These are phyloP conservation scores for Listronotus oregonensis DNA, from an alignment of 1,140 invertebrate species.

Conservation along the genomic window DNA sequence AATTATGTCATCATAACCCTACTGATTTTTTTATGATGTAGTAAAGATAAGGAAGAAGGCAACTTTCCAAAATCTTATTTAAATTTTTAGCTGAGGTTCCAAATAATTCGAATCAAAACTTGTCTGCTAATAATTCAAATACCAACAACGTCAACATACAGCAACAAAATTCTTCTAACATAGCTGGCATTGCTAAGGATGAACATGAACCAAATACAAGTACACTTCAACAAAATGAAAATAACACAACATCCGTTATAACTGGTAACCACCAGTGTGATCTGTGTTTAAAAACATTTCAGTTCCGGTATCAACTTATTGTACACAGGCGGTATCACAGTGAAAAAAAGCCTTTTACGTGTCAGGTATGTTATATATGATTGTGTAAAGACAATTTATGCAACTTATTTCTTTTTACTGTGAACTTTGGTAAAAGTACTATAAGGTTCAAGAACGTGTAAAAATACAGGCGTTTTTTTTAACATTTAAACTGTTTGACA, in stretches of 20 bases:
- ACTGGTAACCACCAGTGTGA: conserved; percentile 76
- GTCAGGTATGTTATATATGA: conserved; percentile 62
- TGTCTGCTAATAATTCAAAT: conserved; percentile 14
- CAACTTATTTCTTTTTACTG: too few species aligned
- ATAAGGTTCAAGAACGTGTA: too few species aligned
- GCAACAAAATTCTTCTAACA: conserved; percentile 25
- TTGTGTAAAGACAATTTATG: too few species aligned
- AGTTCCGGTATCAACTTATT: conserved; percentile 83
- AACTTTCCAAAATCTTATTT: conserved; percentile 27
- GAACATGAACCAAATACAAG: conserved; percentile 63
- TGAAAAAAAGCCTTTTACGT: conserved; percentile 83
- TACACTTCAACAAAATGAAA: conserved; percentile 46
- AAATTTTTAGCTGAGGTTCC: conserved; percentile 35
- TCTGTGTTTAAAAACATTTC: conserved; percentile 83
- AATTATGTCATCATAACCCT: too few species aligned
- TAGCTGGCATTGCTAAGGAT: conserved; percentile 57
- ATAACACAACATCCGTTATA: conserved; percentile 60
- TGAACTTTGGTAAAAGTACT: too few species aligned
- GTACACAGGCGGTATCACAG: conserved; percentile 83
- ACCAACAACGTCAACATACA: conserved; percentile 25
- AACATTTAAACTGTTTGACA: too few species aligned
- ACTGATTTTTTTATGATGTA: too few species aligned
- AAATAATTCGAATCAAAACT: conserved; percentile 15
- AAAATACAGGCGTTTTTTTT: too few species aligned
- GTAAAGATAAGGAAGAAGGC: too few species aligned